These are phyloP conservation scores for Halcyon badia DNA, from an alignment of 2,797 vertebrate genomes.

Conservation along the genomic window DNA sequence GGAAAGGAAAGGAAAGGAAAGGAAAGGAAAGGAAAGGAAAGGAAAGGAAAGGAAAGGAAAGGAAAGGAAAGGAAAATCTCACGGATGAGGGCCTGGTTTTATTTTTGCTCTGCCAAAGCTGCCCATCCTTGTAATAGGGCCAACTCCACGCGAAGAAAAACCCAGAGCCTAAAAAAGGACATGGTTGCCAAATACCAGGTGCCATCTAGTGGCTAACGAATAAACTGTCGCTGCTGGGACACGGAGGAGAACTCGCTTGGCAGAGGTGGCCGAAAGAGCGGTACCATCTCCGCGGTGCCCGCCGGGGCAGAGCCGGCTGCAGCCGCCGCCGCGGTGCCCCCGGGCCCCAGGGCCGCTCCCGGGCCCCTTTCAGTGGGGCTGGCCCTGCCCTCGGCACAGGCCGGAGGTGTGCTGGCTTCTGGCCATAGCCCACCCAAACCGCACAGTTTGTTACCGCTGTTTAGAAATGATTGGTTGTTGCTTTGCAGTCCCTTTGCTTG, in stretches of 20 bases:
- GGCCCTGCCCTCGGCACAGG: background rate
- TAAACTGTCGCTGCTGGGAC: background rate
- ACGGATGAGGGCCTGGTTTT: background rate
- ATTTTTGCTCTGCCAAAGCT: background rate
- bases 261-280: background rate
- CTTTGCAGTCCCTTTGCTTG: background rate
- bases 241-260: fast-evolving
- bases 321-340: background rate
- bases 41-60: background rate
- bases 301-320: background rate
- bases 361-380: background rate
- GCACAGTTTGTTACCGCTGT: background rate
- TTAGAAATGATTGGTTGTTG: background rate
- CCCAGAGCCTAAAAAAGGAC: background rate
- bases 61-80: background rate
- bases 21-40: background rate
- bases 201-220: slow-evolving; percentile 77
- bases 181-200: slow-evolving; percentile 62
- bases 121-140: background rate
- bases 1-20: too few species aligned
- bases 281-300: too few species aligned
- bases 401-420: background rate
- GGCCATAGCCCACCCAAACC: background rate
- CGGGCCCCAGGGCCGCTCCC: background rate
- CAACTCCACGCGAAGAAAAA: background rate